Conservation (phyloP, 2,797 vertebrate species). For the Manis crassicaudata region DNA sequence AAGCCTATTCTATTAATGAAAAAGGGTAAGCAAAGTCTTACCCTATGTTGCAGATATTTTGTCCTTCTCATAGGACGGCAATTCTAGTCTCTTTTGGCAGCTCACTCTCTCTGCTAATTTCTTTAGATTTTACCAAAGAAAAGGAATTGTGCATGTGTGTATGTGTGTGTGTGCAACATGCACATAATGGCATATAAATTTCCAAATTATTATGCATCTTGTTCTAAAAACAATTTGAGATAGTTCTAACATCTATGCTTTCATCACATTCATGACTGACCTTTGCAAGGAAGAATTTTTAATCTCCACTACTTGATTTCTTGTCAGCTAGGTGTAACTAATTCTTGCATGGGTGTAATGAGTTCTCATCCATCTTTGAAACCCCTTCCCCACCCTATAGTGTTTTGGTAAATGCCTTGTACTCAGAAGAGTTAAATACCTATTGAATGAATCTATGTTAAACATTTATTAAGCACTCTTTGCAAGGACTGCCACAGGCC, state of each 20-base stretch:
- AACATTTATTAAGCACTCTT: neutral
- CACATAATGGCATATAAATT: neutral
- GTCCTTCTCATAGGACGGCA: neutral
- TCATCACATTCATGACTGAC: neutral
- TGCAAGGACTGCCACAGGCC: neutral
- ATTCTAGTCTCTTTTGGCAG: neutral
- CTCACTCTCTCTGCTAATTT: neutral
- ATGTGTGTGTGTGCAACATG: too few species aligned
- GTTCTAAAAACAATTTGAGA: neutral
- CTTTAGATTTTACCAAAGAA: neutral
- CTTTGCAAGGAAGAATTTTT: slow-evolving; percentile 1
- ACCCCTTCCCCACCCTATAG: neutral
- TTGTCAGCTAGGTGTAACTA: slow-evolving; percentile 1
- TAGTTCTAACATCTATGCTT: neutral
- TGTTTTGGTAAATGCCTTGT: neutral
- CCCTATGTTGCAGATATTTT: neutral
- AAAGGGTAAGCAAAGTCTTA: neutral
- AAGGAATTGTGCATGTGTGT: neutral
- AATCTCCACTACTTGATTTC: neutral
- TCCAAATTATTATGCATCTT: neutral
- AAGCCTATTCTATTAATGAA: neutral
- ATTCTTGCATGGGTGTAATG: neutral
- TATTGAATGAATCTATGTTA: neutral
- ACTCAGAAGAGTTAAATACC: slow-evolving; percentile 2
- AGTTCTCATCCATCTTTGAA: slow-evolving; percentile 12